Conservation (phyloP, 2,888 invertebrate genomes). For the Colostygia pectinataria region DNA sequence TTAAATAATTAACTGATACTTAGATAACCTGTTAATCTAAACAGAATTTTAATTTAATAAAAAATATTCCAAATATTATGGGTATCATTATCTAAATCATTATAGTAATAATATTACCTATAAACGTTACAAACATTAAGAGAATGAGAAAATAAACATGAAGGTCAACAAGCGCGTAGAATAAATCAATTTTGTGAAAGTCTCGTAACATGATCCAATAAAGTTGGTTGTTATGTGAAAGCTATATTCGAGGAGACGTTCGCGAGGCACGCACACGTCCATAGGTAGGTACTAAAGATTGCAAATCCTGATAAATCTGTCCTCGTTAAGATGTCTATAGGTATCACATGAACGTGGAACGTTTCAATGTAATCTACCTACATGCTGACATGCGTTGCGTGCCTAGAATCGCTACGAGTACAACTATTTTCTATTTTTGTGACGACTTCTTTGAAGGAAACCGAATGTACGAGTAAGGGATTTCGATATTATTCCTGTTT, state of each 20-base stretch:
- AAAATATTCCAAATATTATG: no score
- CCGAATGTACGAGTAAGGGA: slow-evolving; percentile 8
- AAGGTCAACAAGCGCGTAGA: slow-evolving; percentile 35
- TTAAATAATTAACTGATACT: no score
- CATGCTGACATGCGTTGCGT: slow-evolving; percentile 34
- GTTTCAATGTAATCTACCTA: slow-evolving; percentile 45
- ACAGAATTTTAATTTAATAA: no score
- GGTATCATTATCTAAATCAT: no score
- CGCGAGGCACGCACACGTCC: slow-evolving; percentile 45
- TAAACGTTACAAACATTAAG: neutral
- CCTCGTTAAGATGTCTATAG: slow-evolving; percentile 55
- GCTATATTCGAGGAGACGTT: slow-evolving; percentile 35
- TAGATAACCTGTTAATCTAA: no score
- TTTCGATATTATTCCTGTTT: neutral
- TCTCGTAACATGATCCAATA: slow-evolving; percentile 38
- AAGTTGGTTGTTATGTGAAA: slow-evolving; percentile 37
- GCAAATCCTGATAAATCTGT: slow-evolving; percentile 53
- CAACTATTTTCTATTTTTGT: slow-evolving; percentile 9
- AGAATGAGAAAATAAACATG: slow-evolving; percentile 15
- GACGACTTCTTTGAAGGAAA: neutral
- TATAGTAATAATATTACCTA: neutral
- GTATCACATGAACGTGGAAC: slow-evolving; percentile 45
- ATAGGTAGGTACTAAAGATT: slow-evolving; percentile 54
- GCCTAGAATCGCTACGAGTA: slow-evolving; percentile 13
- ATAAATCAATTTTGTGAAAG: slow-evolving; percentile 43